Conservation (phyloP, 2,888 invertebrate species). For the Yponomeuta plumbellus region DNA sequence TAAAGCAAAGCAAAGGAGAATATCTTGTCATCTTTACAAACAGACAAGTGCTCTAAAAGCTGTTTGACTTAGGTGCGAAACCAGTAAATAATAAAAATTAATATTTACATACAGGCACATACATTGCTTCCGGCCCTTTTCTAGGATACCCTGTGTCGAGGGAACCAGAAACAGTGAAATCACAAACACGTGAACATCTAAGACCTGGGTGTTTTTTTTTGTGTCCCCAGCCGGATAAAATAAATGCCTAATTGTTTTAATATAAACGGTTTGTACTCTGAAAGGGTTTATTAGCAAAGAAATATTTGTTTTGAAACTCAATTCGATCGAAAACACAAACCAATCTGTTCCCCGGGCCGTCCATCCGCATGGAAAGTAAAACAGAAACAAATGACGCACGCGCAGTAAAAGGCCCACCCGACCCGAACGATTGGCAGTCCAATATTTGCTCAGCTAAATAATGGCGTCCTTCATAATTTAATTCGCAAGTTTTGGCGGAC, state of each 20-base stretch:
- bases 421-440: not conserved
- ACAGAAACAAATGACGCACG: not conserved
- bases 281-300: not conserved
- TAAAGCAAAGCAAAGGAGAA: not conserved
- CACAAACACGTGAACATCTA: too few species aligned
- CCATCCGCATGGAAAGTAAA: not conserved
- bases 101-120: too few species aligned
- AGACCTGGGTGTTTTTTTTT: too few species aligned
- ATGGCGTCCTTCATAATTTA: conserved; percentile 43
- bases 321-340: not conserved
- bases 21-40: not conserved
- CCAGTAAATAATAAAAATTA: too few species aligned
- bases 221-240: too few species aligned
- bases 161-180: too few species aligned
- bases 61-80: not conserved
- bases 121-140: too few species aligned
- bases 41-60: not conserved
- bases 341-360: not conserved
- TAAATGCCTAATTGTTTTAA: not conserved
- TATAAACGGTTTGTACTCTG: not conserved
- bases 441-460: conserved; percentile 26
- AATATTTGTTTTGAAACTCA: not conserved
- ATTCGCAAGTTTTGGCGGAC: conserved; percentile 31
- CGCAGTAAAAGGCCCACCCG: not conserved
- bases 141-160: too few species aligned